Conservation (phyloP, 1,140 invertebrate species). For the Trichomalopsis sarcophagae region DNA sequence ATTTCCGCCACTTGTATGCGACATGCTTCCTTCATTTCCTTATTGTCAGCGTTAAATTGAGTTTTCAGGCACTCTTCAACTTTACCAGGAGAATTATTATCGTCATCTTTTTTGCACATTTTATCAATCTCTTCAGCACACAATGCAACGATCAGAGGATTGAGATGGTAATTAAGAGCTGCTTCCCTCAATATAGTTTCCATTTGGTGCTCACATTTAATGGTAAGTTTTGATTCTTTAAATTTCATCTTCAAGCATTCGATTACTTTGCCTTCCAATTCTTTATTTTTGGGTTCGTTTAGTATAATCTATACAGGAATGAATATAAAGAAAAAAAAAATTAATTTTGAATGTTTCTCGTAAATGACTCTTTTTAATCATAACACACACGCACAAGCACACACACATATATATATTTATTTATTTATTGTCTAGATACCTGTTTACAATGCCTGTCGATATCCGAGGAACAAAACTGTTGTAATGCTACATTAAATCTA, state of each 20-base stretch:
- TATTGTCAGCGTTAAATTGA: conserved; percentile 81
- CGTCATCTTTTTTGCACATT: conserved; percentile 72
- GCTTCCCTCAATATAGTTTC: conserved; percentile 88
- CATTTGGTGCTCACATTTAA: conserved; percentile 89
- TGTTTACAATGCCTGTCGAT: conserved; percentile 80
- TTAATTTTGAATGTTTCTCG: not conserved
- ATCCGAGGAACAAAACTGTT: conserved; percentile 85
- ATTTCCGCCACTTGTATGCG: conserved; percentile 86
- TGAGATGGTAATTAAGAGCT: conserved; percentile 89
- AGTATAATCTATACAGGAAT: conserved; percentile 63
- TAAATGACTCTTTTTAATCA: not conserved
- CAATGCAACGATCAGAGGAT: conserved; percentile 86
- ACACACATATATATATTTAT: not conserved
- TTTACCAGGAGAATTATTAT: conserved; percentile 68
- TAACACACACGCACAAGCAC: too few species aligned
- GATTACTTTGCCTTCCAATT: conserved; percentile 77
- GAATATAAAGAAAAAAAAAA: conserved; percentile 24
- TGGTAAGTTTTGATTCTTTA: conserved; percentile 81
- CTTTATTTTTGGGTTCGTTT: conserved; percentile 68
- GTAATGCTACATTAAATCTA: conserved; percentile 91
- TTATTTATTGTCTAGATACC: conserved; percentile 63
- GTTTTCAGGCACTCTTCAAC: conserved; percentile 93
- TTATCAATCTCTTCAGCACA: conserved; percentile 80
- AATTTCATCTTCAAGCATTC: conserved; percentile 87
- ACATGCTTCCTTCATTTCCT: conserved; percentile 84